Percentiles rank a stretch among this genome's conserved stretches.
Evolutionary conservation across 2,113 vertebrate species (phyloP).

Genomic region (Brachionichthys hirsutus): DNA sequence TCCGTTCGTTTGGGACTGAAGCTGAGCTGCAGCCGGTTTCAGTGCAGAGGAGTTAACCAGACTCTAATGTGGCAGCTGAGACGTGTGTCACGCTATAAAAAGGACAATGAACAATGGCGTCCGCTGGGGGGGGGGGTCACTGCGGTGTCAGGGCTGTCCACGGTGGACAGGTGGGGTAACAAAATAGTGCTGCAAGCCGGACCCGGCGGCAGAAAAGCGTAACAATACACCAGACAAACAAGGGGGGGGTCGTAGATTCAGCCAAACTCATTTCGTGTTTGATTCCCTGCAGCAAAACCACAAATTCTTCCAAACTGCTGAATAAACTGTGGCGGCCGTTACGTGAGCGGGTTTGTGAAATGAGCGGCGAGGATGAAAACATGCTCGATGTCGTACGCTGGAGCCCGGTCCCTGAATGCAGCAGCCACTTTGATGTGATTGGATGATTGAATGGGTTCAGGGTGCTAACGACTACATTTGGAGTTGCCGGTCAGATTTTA

Average conservation of each 20-base stretch:
- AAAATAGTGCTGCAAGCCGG: slow-evolving; percentile 8
- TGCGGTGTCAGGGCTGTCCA: slow-evolving; percentile 26
- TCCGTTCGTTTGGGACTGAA: no score
- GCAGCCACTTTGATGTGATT: slow-evolving; percentile 32
- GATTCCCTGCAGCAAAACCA: no score
- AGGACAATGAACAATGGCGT: slow-evolving; percentile 9
- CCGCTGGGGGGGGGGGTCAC: background rate
- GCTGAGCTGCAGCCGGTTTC: no score
- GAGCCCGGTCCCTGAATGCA: slow-evolving; percentile 6
- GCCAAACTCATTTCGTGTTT: no score
- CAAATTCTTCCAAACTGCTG: no score
- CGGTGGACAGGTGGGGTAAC: slow-evolving; percentile 1
- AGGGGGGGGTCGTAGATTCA: no score
- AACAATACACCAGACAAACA: no score
- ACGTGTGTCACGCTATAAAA: slow-evolving; percentile 18
- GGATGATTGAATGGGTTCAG: slow-evolving; percentile 49
- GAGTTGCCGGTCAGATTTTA: slow-evolving; percentile 41
- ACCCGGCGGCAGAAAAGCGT: slow-evolving; percentile 3
- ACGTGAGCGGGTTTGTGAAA: background rate
- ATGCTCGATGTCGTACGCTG: background rate
- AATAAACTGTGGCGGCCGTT: no score
- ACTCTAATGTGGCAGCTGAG: slow-evolving; percentile 18
- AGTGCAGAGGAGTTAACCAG: background rate
- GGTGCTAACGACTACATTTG: slow-evolving; percentile 54
- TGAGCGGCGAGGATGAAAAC: background rate